Evolutionary conservation across 2,797 vertebrate genomes (phyloP).

Genomic region (Odontamblyopus lacepedii): DNA sequence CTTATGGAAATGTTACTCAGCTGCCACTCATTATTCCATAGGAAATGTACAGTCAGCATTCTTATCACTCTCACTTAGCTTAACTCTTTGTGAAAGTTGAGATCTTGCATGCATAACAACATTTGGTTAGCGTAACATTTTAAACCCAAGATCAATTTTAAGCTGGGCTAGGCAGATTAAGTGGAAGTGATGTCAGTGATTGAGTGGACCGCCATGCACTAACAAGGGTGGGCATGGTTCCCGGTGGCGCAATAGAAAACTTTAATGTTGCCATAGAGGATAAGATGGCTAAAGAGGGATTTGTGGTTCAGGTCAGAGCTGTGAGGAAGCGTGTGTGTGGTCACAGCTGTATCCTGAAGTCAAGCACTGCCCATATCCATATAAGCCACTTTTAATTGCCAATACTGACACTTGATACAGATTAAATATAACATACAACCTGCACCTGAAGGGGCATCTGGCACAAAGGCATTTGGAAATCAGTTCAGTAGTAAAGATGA

Average conservation of each 20-base stretch:
- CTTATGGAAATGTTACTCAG: slow-evolving; percentile 38
- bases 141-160: slow-evolving; percentile 50
- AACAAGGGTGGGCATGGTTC: slow-evolving; percentile 23
- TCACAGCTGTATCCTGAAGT: slow-evolving; percentile 40
- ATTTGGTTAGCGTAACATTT: slow-evolving; percentile 49
- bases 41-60: slow-evolving; percentile 53
- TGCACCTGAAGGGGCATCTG: neutral
- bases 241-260: slow-evolving; percentile 22
- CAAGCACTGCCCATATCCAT: slow-evolving; percentile 24
- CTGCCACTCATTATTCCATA: slow-evolving; percentile 49
- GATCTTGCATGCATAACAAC: slow-evolving; percentile 42
- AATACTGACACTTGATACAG: slow-evolving; percentile 29
- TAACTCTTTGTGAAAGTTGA: slow-evolving; percentile 52
- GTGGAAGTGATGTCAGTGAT: slow-evolving; percentile 61
- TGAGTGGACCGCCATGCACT: slow-evolving; percentile 37
- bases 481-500: neutral
- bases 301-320: slow-evolving; percentile 14
- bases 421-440: slow-evolving; percentile 18
- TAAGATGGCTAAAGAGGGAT: slow-evolving; percentile 30
- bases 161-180: slow-evolving; percentile 48
- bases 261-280: slow-evolving; percentile 29
- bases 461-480: neutral
- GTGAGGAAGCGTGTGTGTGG: slow-evolving; percentile 27
- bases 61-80: slow-evolving; percentile 40
- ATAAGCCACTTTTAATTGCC: slow-evolving; percentile 31